A percentile compares a stretch with the other conserved stretches of the same genome.
Conservation (phyloP, 2,888 invertebrate genomes). For the Synergus laeviventris region DNA sequence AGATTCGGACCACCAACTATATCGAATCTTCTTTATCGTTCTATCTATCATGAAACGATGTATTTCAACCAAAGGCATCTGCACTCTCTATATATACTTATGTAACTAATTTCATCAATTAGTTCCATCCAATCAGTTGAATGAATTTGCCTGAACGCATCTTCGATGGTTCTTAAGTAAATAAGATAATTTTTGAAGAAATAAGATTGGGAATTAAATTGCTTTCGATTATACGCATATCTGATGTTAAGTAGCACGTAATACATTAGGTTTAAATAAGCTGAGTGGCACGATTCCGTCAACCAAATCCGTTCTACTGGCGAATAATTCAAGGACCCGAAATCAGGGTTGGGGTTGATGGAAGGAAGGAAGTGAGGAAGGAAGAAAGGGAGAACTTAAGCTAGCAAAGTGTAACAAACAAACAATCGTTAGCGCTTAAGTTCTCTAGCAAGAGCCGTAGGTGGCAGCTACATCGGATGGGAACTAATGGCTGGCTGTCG, state of each 20-base stretch:
- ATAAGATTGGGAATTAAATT: not conserved
- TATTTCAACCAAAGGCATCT: not conserved
- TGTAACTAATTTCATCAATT: not conserved
- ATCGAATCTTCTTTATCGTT: not conserved
- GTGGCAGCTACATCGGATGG: slow-evolving; percentile 58
- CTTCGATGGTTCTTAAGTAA: too few species aligned
- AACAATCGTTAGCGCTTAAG: slow-evolving; percentile 56
- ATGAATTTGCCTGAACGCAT: not conserved
- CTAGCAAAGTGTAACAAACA: slow-evolving; percentile 50
- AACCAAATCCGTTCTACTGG: slow-evolving; percentile 14
- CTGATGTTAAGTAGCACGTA: not conserved
- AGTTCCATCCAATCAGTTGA: not conserved
- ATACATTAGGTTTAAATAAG: slow-evolving; percentile 2
- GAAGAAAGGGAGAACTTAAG: slow-evolving; percentile 43
- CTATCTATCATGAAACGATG: not conserved
- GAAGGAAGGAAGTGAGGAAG: slow-evolving; percentile 41
- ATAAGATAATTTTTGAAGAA: too few species aligned
- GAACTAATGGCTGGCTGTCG: slow-evolving; percentile 63
- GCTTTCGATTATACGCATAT: not conserved
- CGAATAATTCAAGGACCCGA: slow-evolving; percentile 2
- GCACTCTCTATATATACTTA: not conserved
- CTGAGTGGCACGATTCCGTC: not conserved
- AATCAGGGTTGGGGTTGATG: slow-evolving; percentile 44
- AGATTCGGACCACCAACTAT: not conserved
- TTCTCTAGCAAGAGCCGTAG: slow-evolving; percentile 39